A percentile compares a stretch with the other conserved stretches of the same genome.
phyloP scores from a whole-genome alignment of 2,113 vertebrate species.

The Camelus bactrianus region DNA sequence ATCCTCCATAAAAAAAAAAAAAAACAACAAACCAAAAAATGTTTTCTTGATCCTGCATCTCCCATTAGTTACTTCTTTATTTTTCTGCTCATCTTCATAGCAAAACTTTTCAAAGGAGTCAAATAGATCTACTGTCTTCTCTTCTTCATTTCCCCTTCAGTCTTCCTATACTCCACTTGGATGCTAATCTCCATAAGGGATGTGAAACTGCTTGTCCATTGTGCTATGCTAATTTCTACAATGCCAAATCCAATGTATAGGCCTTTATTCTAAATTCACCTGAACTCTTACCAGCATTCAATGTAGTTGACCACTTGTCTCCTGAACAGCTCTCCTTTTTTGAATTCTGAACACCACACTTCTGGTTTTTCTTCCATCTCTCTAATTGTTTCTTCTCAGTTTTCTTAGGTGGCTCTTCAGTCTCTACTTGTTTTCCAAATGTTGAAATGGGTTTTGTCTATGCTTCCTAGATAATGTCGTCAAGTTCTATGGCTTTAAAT shows the following conservation, averaged over 20 bases:
- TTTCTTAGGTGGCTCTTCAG: not conserved
- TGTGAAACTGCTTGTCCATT: too few relatives aligned
- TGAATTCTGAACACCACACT: not conserved
- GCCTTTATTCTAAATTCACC: not conserved
- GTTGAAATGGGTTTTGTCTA: not conserved
- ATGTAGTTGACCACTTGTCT: not conserved
- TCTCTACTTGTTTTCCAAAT: not conserved
- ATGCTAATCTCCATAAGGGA: not conserved
- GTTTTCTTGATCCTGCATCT: not conserved
- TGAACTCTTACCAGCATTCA: not conserved
- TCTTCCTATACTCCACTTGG: not conserved
- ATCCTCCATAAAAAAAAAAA: conserved; percentile 20
- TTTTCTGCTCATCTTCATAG: not conserved
- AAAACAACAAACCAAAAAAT: not conserved
- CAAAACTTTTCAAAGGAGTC: not conserved
- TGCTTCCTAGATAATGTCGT: not conserved
- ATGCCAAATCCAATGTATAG: not conserved
- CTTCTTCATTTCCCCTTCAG: not conserved
- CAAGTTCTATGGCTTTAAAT: not conserved
- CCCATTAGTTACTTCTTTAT: not conserved
- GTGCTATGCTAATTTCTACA: not conserved
- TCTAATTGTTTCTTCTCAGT: not conserved
- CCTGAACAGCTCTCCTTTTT: not conserved
- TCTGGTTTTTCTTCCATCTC: not conserved
- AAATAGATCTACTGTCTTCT: not conserved